Conservation (phyloP, 1,140 invertebrate genomes). For the Conus betulinus region DNA sequence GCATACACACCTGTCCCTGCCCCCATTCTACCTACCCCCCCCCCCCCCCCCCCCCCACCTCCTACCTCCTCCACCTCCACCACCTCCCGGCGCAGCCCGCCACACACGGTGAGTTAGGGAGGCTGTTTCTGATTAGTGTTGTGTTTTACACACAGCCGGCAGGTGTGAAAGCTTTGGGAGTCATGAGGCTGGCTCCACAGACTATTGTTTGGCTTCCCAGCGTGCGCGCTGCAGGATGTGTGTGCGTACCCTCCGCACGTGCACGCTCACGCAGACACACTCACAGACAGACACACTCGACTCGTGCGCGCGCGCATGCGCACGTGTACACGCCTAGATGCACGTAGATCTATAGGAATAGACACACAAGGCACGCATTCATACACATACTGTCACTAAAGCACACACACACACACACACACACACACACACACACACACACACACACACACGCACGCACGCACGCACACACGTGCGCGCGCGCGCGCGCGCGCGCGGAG, state of each 20-base stretch:
- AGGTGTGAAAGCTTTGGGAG: no score
- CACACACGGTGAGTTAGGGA: no score
- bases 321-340: not conserved
- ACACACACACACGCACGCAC: not conserved
- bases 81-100: not conserved
- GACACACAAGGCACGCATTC: conserved; percentile 19
- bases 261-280: not conserved
- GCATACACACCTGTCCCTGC: not conserved
- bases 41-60: not conserved
- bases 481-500: no score
- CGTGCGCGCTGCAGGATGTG: not conserved
- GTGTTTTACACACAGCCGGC: not conserved
- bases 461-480: not conserved
- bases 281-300: not conserved
- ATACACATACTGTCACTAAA: not conserved
- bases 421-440: conserved; percentile 10
- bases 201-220: no score
- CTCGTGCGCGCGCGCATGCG: not conserved
- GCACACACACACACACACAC: not conserved
- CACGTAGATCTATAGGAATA: not conserved
- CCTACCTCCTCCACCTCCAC: no score
- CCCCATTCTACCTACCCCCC: not conserved
- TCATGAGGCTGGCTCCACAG: not conserved
- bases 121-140: not conserved
- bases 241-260: not conserved